Base-by-base conservation (phyloP, 2,113 vertebrate genomes). In the Ptychochromis oligacanthus region DNA sequence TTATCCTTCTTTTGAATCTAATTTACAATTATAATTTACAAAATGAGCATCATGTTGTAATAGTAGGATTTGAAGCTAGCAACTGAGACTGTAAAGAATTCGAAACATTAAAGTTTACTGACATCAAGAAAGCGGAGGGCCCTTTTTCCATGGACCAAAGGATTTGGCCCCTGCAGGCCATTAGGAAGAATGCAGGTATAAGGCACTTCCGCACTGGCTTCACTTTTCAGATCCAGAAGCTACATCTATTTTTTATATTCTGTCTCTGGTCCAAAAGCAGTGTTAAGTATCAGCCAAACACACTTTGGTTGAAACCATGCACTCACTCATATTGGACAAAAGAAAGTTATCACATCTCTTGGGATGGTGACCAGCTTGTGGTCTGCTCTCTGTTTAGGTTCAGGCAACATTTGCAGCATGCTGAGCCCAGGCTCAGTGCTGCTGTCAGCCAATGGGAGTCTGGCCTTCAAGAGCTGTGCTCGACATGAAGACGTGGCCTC, bases 361-460 rank as follows among this genome's bases (percentile, higher is more conserved):
- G 1, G 14, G 46, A 11, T 34, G 6, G 6, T 46, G 36, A 56
- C 31, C 10, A 9, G 54, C 52, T 79, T 83, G 8, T 40, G 34
- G 26, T 85, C 2, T 57, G 26, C 34, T 65, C 8, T 77, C 22
- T 2, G 12, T 80, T 81, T 90, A 97, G 97, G 94, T 88, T 87
- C 92, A 72, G 90, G 92, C 22, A 94, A 95, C 88, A 87, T 90
- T 34, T 92, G 94, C 92, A 96, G 85, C 20, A 89, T 98, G 86
- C 92, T 98, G 81, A 98, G 96, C 78, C 97, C 97, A 0, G 96
- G 97, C 92, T 97, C 97, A 15, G 83, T 96, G 85, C 89, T 98
- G 12, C 95, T 98, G 34, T 97, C 96, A 38, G 87, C 88, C 26
- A 93, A 90, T 5, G 97, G 97, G 86, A 94, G 80, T 84, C 52